phyloP scores from a whole-genome alignment of 2,888 invertebrate genomes.

The Microctonus brassicae region DNA sequence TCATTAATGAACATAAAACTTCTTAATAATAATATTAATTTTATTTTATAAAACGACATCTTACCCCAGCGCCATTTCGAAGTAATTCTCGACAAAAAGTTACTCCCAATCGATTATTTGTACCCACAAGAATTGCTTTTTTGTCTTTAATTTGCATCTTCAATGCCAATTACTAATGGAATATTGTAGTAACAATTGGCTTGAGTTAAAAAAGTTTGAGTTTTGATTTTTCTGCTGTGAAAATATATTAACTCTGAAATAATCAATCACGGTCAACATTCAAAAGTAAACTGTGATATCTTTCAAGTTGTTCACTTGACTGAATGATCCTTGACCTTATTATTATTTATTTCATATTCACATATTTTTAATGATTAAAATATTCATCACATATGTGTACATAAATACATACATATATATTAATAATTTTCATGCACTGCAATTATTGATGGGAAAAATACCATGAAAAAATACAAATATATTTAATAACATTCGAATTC shows the following conservation, averaged over 20 bases:
- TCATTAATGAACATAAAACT: neutral
- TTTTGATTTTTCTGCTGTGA: neutral
- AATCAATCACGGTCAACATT: neutral
- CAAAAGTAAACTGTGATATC: constrained; percentile 4
- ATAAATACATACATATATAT: neutral
- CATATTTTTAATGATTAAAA: neutral
- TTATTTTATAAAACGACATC: too few relatives aligned
- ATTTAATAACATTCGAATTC: too few relatives aligned
- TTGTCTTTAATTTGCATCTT: constrained; percentile 66
- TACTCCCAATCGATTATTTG: constrained; percentile 57
- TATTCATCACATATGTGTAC: neutral
- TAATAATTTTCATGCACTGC: too few relatives aligned
- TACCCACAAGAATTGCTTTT: constrained; percentile 61
- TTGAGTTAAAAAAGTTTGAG: neutral
- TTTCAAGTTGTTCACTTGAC: constrained; percentile 1
- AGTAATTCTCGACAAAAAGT: constrained; percentile 60
- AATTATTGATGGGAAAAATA: too few relatives aligned
- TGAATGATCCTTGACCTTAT: constrained; percentile 2
- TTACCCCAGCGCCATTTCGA: constrained; percentile 61
- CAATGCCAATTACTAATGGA: neutral
- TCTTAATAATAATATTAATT: too few relatives aligned
- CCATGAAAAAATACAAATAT: too few relatives aligned
- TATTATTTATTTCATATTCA: neutral
- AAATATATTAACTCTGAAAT: neutral
- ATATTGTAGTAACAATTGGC: neutral